Evolutionary conservation across 64 coral and sea anemone species (phyloP).

Genomic region (Exaiptasia diaphana): DNA sequence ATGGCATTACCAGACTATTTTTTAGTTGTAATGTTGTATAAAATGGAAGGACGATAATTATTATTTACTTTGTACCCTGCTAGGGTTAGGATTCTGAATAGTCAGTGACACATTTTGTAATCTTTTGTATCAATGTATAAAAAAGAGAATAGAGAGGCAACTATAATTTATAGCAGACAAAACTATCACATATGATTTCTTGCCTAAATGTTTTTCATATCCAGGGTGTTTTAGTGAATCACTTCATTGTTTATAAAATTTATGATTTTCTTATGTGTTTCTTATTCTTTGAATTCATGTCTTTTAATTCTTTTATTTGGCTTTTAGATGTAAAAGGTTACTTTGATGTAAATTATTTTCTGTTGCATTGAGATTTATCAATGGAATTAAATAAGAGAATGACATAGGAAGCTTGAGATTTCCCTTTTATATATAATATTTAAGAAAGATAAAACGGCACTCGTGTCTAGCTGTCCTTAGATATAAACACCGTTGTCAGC

Average conservation of each 20-base stretch:
- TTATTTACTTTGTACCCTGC: neutral
- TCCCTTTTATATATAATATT: too few relatives aligned
- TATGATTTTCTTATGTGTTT: neutral
- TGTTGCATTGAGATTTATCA: too few relatives aligned
- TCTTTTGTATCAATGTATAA: neutral
- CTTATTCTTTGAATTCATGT: neutral
- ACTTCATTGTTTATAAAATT: neutral
- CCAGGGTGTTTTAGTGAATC: neutral
- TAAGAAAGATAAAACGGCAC: too few relatives aligned
- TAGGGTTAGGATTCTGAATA: neutral
- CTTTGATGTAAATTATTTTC: too few relatives aligned
- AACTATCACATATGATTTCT: neutral
- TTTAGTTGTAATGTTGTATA: too few relatives aligned
- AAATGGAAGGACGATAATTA: neutral
- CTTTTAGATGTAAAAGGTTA: neutral
- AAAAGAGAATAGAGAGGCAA: neutral
- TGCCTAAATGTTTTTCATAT: neutral
- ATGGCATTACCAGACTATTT: too few relatives aligned
- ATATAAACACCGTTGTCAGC: too few relatives aligned
- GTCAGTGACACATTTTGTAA: neutral
- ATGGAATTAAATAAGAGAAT: too few relatives aligned
- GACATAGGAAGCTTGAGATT: too few relatives aligned
- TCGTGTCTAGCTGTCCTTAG: too few relatives aligned
- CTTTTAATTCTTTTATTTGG: neutral
- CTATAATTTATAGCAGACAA: neutral